Conservation (phyloP, 2,113 vertebrate species). For the Pardalotus punctatus region DNA sequence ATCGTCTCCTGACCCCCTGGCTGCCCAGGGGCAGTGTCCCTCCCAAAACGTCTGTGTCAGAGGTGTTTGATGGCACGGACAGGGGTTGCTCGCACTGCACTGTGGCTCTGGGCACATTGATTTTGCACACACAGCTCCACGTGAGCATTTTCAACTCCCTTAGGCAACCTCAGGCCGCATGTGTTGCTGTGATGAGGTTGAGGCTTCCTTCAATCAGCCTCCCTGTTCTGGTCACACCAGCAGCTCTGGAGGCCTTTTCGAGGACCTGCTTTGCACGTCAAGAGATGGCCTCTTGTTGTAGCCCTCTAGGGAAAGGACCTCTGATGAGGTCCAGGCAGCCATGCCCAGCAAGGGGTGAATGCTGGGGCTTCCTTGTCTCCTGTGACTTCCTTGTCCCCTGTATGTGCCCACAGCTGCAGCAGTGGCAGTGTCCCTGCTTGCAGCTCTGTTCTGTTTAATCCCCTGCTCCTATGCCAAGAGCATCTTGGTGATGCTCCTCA, state of each 20-base stretch:
- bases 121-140: neutral
- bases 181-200: accelerated
- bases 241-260: accelerated
- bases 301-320: neutral
- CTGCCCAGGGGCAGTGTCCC: neutral
- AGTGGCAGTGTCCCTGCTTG: neutral
- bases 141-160: neutral
- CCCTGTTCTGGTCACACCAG: neutral
- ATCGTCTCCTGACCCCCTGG: accelerated
- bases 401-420: neutral
- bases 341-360: accelerated
- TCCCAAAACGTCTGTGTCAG: neutral
- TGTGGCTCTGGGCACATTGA: accelerated
- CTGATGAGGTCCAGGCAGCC: neutral
- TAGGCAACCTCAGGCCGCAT: no score
- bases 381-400: neutral
- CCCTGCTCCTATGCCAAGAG: neutral
- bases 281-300: accelerated
- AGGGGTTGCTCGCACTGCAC: accelerated
- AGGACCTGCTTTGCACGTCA: neutral
- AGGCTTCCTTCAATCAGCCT: accelerated
- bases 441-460: neutral
- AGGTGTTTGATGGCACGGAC: neutral
- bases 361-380: neutral
- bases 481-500: neutral